Evolutionary conservation across 2,888 invertebrate species (phyloP).

Genomic region (Linnaemya tessellans): DNA sequence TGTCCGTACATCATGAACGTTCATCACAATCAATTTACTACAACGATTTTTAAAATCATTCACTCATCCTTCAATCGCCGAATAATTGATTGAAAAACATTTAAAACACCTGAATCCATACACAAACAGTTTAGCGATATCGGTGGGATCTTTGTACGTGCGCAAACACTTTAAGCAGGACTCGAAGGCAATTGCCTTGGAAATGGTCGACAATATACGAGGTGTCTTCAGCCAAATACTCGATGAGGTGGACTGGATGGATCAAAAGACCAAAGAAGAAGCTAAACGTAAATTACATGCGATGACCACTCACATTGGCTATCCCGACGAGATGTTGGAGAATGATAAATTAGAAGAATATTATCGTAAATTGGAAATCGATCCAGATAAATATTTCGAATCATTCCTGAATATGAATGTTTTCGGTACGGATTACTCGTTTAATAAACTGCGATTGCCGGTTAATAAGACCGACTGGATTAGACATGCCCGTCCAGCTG

Average conservation of each 20-base stretch:
- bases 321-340: constrained; percentile 94
- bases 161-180: constrained; percentile 93
- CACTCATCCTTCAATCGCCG: too few relatives aligned
- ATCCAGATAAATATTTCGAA: constrained; percentile 88
- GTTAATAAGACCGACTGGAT: constrained; percentile 94
- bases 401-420: constrained; percentile 90
- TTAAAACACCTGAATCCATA: not conserved
- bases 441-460: constrained; percentile 89
- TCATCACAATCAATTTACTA: not conserved
- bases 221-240: constrained; percentile 92
- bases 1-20: constrained; percentile 12
- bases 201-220: constrained; percentile 94
- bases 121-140: constrained; percentile 86
- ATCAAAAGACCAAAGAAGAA: constrained; percentile 89
- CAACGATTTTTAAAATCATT: constrained; percentile 1
- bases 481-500: constrained; percentile 91
- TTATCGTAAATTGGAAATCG: constrained; percentile 90
- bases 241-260: constrained; percentile 95
- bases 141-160: constrained; percentile 93
- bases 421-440: constrained; percentile 91
- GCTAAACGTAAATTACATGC: constrained; percentile 91
- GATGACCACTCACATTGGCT: constrained; percentile 95
- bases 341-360: constrained; percentile 91
- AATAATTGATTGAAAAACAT: not conserved
- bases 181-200: constrained; percentile 91